Percentiles rank a stretch among this genome's conserved stretches.
phyloP scores from a whole-genome alignment of 2,888 invertebrate species.

The Drosophila stalkeri region DNA sequence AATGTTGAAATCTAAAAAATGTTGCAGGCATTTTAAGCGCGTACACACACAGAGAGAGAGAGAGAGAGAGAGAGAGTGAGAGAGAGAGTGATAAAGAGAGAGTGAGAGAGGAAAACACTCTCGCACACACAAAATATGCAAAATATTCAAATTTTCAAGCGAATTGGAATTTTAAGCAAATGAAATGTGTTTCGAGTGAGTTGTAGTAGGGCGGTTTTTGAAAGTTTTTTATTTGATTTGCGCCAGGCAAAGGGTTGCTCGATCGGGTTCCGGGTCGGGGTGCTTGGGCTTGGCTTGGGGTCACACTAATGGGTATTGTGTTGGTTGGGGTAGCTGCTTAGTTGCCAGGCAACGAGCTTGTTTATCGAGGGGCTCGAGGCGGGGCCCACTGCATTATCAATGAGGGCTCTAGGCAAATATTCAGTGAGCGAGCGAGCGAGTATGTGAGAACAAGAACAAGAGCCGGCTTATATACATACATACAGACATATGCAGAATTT shows the following conservation, averaged over 20 bases:
- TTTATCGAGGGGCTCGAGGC: conserved; percentile 26
- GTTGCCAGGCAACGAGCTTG: conserved; percentile 61
- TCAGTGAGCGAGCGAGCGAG: conserved; percentile 1
- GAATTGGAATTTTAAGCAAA: conserved; percentile 79
- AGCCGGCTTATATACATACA: background rate
- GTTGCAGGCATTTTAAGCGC: conserved; percentile 54
- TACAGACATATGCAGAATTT: conserved; percentile 1
- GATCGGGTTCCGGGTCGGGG: background rate
- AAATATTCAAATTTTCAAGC: conserved; percentile 79
- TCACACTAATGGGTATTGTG: conserved; percentile 42
- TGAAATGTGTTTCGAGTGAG: conserved; percentile 67
- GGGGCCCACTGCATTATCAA: conserved; percentile 29
- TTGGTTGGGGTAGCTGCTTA: conserved; percentile 43
- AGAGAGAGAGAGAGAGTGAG: background rate
- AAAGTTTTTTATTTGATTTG: conserved; percentile 17
- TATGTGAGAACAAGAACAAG: conserved; percentile 14
- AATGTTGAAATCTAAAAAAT: conserved; percentile 58
- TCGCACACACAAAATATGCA: conserved; percentile 64
- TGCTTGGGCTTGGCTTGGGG: background rate
- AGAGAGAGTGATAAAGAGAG: background rate
- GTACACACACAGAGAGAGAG: conserved; percentile 14
- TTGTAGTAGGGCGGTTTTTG: conserved; percentile 44
- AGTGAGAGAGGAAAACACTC: conserved; percentile 11
- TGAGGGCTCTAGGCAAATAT: conserved; percentile 34
- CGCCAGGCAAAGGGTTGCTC: conserved; percentile 45